These are phyloP conservation scores for Saxidomus purpurata DNA, from an alignment of 1,140 invertebrate genomes.

Conservation along the genomic window DNA sequence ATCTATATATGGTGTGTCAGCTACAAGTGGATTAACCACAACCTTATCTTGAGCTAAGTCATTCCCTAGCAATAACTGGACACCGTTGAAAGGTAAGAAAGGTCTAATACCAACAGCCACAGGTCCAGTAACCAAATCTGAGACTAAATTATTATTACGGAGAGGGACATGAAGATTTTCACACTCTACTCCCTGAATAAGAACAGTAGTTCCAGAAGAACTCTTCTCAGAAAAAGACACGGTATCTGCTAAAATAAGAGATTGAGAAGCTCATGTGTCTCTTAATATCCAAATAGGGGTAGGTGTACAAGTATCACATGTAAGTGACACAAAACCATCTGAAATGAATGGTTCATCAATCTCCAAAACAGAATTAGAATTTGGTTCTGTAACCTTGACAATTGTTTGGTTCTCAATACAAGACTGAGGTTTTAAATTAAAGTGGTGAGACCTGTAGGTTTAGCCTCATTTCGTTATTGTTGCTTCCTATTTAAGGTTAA, in stretches of 20 bases:
- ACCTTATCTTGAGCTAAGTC: neutral
- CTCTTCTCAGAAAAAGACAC: slow-evolving; percentile 38
- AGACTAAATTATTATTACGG: slow-evolving; percentile 56
- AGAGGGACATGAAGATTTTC: slow-evolving; percentile 27
- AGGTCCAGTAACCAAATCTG: slow-evolving; percentile 60
- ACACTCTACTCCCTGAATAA: slow-evolving; percentile 41
- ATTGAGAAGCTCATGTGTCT: slow-evolving; percentile 47
- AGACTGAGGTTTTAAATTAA: slow-evolving; percentile 34
- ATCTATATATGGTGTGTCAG: slow-evolving; percentile 28
- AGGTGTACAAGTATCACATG: neutral
- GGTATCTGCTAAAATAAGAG: slow-evolving; percentile 33
- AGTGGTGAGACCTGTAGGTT: slow-evolving; percentile 23
- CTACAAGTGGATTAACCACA: neutral
- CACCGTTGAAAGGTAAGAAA: neutral
- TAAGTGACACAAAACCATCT: slow-evolving; percentile 47
- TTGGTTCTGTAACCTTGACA: slow-evolving; percentile 22
- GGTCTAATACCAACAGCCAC: slow-evolving; percentile 59
- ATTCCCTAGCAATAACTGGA: neutral
- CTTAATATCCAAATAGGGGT: slow-evolving; percentile 19
- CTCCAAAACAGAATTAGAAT: slow-evolving; percentile 18
- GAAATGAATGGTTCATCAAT: slow-evolving; percentile 19
- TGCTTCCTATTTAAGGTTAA: slow-evolving; percentile 37
- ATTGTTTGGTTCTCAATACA: slow-evolving; percentile 32
- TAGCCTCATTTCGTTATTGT: slow-evolving; percentile 37
- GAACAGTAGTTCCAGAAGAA: slow-evolving; percentile 31